These are phyloP conservation scores for Lethrus apterus DNA, from an alignment of 1,140 invertebrate genomes.

Conservation along the genomic window DNA sequence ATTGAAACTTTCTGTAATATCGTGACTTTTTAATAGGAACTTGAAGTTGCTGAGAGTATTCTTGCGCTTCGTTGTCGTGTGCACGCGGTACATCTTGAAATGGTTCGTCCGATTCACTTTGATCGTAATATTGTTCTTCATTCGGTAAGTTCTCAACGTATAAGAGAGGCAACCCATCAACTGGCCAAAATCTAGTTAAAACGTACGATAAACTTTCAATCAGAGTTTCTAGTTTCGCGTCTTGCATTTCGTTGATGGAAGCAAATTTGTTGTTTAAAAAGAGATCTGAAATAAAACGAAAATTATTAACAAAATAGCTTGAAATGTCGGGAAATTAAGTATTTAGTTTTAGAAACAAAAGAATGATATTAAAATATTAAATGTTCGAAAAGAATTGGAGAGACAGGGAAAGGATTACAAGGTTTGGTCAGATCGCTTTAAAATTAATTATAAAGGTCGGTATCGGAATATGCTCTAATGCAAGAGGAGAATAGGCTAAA, in stretches of 20 bases:
- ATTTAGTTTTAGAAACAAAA: too few species aligned
- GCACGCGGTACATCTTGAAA: conserved; percentile 11
- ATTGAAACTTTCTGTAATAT: conserved; percentile 53
- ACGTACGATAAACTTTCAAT: conserved; percentile 26
- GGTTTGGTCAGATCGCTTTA: too few species aligned
- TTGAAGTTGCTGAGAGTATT: too few species aligned
- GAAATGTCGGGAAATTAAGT: too few species aligned
- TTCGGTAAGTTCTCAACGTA: conserved; percentile 42
- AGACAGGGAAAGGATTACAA: too few species aligned
- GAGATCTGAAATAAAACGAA: neutral
- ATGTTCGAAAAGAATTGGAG: too few species aligned
- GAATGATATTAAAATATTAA: too few species aligned
- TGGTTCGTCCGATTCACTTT: conserved; percentile 20
- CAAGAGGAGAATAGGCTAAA: too few species aligned
- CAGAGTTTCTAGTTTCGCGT: conserved; percentile 23
- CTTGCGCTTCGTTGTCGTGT: conserved; percentile 2
- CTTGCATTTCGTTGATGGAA: conserved; percentile 9
- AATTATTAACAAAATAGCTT: too few species aligned
- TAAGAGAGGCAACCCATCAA: conserved; percentile 37
- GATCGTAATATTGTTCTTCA: conserved; percentile 12
- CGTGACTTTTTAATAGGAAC: conserved; percentile 44
- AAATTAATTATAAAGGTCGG: too few species aligned
- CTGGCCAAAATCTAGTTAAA: conserved; percentile 30
- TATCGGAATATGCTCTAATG: too few species aligned
- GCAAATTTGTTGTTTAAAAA: neutral